Base-by-base conservation (phyloP, 1,140 invertebrate species). In the Drosophila rufa region DNA sequence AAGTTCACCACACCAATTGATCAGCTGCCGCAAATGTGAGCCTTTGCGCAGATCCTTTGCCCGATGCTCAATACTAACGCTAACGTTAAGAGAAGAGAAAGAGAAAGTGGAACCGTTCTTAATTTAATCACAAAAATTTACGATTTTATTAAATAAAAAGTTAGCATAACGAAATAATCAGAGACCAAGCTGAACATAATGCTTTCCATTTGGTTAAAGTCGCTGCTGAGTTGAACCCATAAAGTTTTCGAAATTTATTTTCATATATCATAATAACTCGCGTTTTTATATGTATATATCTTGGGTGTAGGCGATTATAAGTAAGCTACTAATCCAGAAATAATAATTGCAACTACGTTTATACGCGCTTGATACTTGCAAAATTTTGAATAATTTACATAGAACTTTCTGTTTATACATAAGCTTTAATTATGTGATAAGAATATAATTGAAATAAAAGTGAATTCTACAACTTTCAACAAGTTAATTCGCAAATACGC, bases 1-100 rank as follows among this genome's bases (percentile, higher is more conserved):
- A 98, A 97, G 93, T 99, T 99, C 92, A 95, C 95, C 17, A 99
- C 98, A 17, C 97, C 98, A 0, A 98, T 99, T 80, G 98, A 99
- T 82, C 96, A 98, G 82, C 94, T 99, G 66, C 99, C 98, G 9
- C 96, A 97, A 86, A 96, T 97, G 95, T 97, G 19, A 85, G 62
- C 43, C 25, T 40, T 77, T 60, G 4, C 11, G 47, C 22, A 45
- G 27, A 46, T 66, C 51, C 22, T 25, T 25, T 25, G 22, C 22
- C 48, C 46, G 60, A 82, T 71, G 82, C 82, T 85, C 82, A 85
- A 71, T 68, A 73, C 53, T 73, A 73, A 73, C 69, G 53, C 55
- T 73, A 60, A 73, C 70, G 55, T 73, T 73, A 73, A 73, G 67
- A 14, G 30, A 51, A 69, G 58, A 25, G 22, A 25, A 25, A 25